phyloP scores from a whole-genome alignment of 2,113 vertebrate genomes.

The human (Homo sapiens) region DNA sequence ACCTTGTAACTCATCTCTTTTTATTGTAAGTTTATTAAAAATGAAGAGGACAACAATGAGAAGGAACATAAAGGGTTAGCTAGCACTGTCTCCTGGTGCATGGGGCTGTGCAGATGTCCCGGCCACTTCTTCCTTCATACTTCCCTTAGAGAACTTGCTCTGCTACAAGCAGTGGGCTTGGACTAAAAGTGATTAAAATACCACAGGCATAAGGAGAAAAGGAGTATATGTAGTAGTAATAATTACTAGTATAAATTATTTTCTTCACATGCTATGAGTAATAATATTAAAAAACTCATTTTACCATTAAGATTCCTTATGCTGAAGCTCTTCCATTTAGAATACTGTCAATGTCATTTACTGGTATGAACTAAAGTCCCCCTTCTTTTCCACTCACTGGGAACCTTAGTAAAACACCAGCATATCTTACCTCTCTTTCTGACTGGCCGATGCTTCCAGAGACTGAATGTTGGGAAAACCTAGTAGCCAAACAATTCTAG shows the following conservation, averaged over 20 bases:
- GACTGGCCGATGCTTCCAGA: neutral
- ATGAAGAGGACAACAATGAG: neutral
- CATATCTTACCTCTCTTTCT: neutral
- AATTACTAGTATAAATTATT: neutral
- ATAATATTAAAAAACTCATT: neutral
- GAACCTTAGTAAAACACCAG: neutral
- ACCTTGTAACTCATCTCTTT: neutral
- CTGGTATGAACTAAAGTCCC: neutral
- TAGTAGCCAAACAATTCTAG: neutral
- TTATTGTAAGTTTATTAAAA: neutral
- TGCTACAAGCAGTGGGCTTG: neutral
- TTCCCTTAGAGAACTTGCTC: neutral
- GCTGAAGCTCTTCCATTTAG: neutral
- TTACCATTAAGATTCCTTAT: neutral
- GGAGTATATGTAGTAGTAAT: neutral
- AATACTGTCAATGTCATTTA: neutral
- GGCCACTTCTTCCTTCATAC: neutral
- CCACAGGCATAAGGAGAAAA: neutral
- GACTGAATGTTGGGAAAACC: neutral
- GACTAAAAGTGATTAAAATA: neutral
- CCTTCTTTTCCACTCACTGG: neutral
- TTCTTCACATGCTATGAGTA: neutral
- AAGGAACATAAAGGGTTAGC: neutral
- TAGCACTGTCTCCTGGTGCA: rapidly evolving
- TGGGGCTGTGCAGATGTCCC: rapidly evolving